These are phyloP conservation scores for Sphecodes monilicornis DNA, from an alignment of 2,888 invertebrate species.

Conservation along the genomic window DNA sequence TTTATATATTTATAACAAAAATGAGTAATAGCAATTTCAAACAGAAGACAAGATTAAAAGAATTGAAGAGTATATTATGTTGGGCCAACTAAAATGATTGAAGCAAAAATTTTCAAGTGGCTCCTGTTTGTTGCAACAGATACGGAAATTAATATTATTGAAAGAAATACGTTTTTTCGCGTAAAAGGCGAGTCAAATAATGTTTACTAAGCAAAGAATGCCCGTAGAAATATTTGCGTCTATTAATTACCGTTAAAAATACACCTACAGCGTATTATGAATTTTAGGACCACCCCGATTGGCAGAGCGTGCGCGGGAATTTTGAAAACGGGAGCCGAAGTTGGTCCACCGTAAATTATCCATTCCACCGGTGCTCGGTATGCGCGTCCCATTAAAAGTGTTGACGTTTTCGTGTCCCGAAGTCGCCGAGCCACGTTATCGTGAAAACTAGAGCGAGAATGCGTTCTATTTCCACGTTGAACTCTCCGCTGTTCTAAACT, in stretches of 20 bases:
- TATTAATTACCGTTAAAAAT: not conserved
- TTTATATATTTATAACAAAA: not conserved
- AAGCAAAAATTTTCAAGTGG: no score
- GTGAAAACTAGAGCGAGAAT: slow-evolving; percentile 68
- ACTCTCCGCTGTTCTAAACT: slow-evolving; percentile 81
- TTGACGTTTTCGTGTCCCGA: slow-evolving; percentile 19
- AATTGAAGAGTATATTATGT: no score
- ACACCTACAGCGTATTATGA: not conserved
- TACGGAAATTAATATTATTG: no score
- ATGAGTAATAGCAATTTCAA: no score
- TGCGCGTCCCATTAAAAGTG: slow-evolving; percentile 12
- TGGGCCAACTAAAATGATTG: no score
- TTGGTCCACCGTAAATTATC: not conserved
- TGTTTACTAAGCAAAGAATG: not conserved
- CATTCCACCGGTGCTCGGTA: not conserved
- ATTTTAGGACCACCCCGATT: not conserved
- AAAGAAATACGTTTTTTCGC: no score
- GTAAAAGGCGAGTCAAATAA: not conserved
- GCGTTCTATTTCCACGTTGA: slow-evolving; percentile 82
- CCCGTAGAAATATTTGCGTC: not conserved
- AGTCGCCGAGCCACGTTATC: slow-evolving; percentile 23
- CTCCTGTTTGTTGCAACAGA: no score
- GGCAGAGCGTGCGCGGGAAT: not conserved
- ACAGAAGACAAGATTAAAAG: no score
- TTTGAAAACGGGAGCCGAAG: not conserved